Evolutionary conservation across 2,888 invertebrate species (phyloP), one percentile per base, ranked within the genome.

Genomic region (Hymenopus coronatus): DNA sequence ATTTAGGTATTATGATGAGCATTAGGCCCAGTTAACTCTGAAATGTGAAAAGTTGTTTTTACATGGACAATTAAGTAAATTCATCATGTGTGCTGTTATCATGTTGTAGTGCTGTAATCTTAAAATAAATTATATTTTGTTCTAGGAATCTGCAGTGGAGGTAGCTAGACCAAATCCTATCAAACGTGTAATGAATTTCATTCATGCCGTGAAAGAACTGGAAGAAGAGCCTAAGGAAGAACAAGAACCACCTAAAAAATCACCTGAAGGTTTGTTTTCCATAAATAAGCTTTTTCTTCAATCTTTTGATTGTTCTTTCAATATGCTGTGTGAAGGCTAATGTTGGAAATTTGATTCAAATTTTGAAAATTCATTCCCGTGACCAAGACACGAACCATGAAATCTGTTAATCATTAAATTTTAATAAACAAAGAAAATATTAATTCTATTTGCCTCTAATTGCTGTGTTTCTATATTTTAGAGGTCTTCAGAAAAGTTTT

Each of bases 401-500:
- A 40, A 40, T 40, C 40, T 40, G 9, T 1, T 40, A 12, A 83
- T 20, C 83, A 30, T 15, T 40, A 85, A 28, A 20, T 2, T 85
- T 1, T 7, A 28, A 28, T 85, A 25, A 87, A 25, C 20, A 25
- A 12, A 46, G 28, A 28, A 33, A 9, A 82, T 27, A 90, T 20
- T 70, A 25, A 15, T 70, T 20, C 3, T 70, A 70, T 20, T 4
- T 70, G 14, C 7, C 2, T 70, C 6, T 70, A 70, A 70, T 20
- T 20, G 0, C 6, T 20, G 1, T 70, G 15, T 40, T 70, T 70
- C 4, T 70, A 70, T 88, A 89, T 92, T 92, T 14, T 92, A 94
- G 98, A 98, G 94, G 96, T 97, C 91, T 98, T 97, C 94, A 95
- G 98, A 89, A 98, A 98, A 93, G 98, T 98, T 0, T 93, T 99